Evolutionary conservation across 2,113 vertebrate species (phyloP).

Genomic region (Patagioenas fasciata): DNA sequence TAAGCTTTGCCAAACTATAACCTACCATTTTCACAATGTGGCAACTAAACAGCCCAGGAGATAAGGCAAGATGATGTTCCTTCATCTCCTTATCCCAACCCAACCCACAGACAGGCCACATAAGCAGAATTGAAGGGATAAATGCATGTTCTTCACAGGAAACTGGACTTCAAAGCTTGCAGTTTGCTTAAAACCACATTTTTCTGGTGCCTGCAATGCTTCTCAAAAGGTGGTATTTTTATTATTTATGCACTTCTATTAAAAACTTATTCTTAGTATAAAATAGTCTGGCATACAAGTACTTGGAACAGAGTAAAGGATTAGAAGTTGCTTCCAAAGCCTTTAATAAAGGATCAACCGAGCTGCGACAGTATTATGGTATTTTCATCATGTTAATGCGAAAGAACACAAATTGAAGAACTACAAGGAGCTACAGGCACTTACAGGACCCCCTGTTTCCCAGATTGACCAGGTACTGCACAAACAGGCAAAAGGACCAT

Average conservation of each 20-base stretch:
- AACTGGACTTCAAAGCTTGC: neutral
- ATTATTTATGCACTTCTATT: neutral
- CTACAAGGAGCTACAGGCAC: neutral
- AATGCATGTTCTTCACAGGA: neutral
- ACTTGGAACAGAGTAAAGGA: neutral
- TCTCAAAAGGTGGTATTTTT: neutral
- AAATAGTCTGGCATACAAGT: neutral
- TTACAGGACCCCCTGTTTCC: fast-evolving
- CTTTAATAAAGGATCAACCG: neutral
- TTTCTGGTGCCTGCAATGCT: neutral
- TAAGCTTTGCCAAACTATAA: neutral
- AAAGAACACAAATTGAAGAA: neutral
- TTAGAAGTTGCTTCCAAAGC: neutral
- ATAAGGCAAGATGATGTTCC: neutral
- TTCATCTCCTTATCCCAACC: neutral
- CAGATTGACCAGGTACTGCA: neutral
- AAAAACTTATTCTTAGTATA: neutral
- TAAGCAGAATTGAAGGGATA: neutral
- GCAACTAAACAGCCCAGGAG: neutral
- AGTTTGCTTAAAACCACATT: neutral
- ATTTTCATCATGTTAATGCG: neutral
- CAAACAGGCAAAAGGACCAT: neutral
- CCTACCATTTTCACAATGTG: neutral
- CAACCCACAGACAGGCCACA: neutral
- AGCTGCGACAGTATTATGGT: neutral